These are phyloP conservation scores for Sander lucioperca DNA, from an alignment of 2,113 vertebrate species.

Conservation along the genomic window DNA sequence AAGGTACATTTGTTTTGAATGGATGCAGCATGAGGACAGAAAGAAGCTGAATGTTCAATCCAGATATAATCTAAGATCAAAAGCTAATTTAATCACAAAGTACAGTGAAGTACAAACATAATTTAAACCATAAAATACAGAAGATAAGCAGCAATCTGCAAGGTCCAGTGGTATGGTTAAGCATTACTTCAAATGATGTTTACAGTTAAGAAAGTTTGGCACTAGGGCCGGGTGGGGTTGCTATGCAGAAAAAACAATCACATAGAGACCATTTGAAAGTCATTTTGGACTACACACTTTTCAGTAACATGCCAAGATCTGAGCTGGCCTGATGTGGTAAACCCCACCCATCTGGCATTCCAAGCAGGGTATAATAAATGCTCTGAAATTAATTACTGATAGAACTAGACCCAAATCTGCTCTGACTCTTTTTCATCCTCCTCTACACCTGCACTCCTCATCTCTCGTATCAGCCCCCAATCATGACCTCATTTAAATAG, in stretches of 20 bases:
- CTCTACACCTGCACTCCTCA: background rate
- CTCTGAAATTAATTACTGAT: conserved; percentile 14
- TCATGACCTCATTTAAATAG: background rate
- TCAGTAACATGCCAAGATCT: conserved; percentile 45
- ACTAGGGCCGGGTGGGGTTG: conserved; percentile 42
- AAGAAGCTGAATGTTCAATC: conserved; percentile 1
- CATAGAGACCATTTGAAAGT: conserved; percentile 47
- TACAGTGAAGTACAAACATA: background rate
- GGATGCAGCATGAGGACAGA: conserved; percentile 3
- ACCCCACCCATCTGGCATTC: conserved; percentile 48
- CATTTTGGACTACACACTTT: conserved; percentile 42
- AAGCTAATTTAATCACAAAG: background rate
- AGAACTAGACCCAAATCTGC: background rate
- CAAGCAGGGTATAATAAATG: conserved; percentile 22
- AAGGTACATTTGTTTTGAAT: conserved; percentile 72
- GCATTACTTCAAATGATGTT: conserved; percentile 25
- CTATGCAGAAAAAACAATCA: conserved; percentile 50
- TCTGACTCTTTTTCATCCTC: background rate
- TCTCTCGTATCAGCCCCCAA: background rate
- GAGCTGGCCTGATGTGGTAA: conserved; percentile 40
- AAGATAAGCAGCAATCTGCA: background rate
- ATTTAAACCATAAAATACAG: conserved; percentile 4
- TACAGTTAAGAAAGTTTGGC: conserved; percentile 38
- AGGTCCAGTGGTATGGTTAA: background rate
- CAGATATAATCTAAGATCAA: background rate